Evolutionary conservation across 2,888 invertebrate genomes (phyloP).

Genomic region (Steinernema hermaphroditum): DNA sequence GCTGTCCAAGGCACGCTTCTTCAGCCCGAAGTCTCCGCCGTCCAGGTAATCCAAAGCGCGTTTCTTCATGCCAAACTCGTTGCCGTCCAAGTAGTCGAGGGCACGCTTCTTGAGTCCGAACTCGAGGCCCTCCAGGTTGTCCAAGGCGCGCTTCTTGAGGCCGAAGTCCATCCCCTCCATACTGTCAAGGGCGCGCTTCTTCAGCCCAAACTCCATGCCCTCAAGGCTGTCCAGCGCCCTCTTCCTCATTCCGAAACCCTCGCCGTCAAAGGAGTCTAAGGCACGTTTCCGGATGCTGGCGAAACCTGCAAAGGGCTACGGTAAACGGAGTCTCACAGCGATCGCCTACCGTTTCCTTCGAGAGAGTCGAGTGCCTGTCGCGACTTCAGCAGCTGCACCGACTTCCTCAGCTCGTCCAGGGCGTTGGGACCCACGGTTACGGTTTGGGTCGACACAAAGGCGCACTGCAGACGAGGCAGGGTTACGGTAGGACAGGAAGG

Average conservation of each 20-base stretch:
- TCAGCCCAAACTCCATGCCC: constrained; percentile 32
- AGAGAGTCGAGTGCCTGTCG: constrained; percentile 25
- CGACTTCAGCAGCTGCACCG: not conserved
- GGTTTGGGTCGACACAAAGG: not conserved
- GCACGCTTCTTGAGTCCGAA: constrained; percentile 36
- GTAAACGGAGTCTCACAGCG: not conserved
- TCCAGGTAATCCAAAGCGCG: constrained; percentile 34
- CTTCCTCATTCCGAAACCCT: constrained; percentile 33
- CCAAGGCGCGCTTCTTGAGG: constrained; percentile 32
- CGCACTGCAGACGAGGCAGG: not conserved
- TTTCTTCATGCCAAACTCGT: constrained; percentile 34
- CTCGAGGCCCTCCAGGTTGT: constrained; percentile 32
- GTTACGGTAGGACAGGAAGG: not conserved
- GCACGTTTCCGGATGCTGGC: constrained; percentile 17
- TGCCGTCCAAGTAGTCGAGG: constrained; percentile 29
- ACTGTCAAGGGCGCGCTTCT: constrained; percentile 32
- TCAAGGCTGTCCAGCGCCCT: constrained; percentile 31
- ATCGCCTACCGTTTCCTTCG: constrained; percentile 21
- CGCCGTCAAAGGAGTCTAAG: constrained; percentile 30
- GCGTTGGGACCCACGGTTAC: not conserved
- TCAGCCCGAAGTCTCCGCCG: constrained; percentile 34
- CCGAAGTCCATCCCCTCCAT: constrained; percentile 31
- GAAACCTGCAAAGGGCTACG: not conserved
- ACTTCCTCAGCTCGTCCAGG: not conserved
- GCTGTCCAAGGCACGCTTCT: constrained; percentile 35